Evolutionary conservation across 2,113 vertebrate species (phyloP), one percentile per base, ranked within the genome.

Genomic region (Trichechus manatus): DNA sequence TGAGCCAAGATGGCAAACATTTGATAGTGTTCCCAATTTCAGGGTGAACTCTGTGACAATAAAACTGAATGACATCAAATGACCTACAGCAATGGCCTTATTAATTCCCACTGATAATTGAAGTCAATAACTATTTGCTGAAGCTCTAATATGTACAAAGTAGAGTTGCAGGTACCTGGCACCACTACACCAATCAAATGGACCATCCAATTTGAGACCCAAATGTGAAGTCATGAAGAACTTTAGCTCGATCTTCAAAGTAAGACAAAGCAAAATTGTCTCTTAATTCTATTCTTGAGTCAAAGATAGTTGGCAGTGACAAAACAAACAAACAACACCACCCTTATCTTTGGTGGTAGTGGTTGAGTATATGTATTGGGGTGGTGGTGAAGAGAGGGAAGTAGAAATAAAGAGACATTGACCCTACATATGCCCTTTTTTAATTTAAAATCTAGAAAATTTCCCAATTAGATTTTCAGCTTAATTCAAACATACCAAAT

Each of bases 401-500:
- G 53, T 9, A 87, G 23, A 89, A 84, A 88, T 56, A 92, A 81
- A 83, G 83, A 42, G 39, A 56, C 44, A 66, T 31, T 36, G 56
- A 39, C 68, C 22, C n/a, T 27, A 68, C 47, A 33, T 19, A 86
- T 15, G 15, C 27, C 23, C 79, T 64, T 64, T 36, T 42, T 64
- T 56, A n/a, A 59, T 72, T 20, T 31, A 13, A 22, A 93, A 89
- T 64, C 82, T 94, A 42, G 56, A 90, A 91, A 84, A 61, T 15
- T 70, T 63, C 64, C 90, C 29, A 81, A 31, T 79, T 66, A 66
- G n/a, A 75, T 68, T 95, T 81, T 79, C n/a, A 64, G 36, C 13
- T 94, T 59, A 70, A 17, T 77, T 72, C 92, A 79, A 96, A 89
- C n/a, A 84, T 36, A 33, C 15, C 63, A 75, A 75, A 23, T 31